A percentile compares a stretch with the other conserved stretches of the same genome.
phyloP scores from a whole-genome alignment of 2,113 vertebrate species.

The Xerus inauris region DNA sequence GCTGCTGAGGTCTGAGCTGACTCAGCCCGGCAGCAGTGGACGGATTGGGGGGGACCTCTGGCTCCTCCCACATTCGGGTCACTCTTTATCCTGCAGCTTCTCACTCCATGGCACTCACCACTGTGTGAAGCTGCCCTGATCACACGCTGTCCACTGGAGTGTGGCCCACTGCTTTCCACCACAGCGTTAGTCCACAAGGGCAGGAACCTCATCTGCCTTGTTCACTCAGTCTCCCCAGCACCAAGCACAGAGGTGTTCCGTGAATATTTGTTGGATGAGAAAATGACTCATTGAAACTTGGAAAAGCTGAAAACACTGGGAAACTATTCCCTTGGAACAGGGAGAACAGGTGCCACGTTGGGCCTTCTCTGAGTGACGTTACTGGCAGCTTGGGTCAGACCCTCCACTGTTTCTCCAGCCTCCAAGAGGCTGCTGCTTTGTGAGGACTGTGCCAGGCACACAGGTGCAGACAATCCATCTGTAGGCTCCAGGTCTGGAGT shows the following conservation, averaged over 20 bases:
- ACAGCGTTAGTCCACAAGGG: background rate
- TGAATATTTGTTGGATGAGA: background rate
- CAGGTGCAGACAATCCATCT: background rate
- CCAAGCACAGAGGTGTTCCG: background rate
- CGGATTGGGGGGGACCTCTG: background rate
- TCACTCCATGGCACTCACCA: background rate
- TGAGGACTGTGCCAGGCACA: background rate
- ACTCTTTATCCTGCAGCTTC: background rate
- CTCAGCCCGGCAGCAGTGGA: background rate
- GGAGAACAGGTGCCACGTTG: background rate
- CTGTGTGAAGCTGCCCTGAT: background rate
- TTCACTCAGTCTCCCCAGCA: rapidly evolving
- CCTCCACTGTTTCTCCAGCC: background rate
- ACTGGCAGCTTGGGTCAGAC: background rate
- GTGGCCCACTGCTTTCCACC: background rate
- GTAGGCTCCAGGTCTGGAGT: background rate
- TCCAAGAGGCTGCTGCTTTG: background rate
- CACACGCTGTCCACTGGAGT: background rate
- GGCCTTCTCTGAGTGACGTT: background rate
- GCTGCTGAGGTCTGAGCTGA: background rate
- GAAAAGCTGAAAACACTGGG: background rate
- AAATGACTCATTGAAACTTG: background rate
- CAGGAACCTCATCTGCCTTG: background rate
- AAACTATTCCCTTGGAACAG: background rate
- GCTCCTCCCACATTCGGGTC: background rate